Base-by-base conservation (phyloP, 2,797 vertebrate genomes). In the Fistularia commersonii region DNA sequence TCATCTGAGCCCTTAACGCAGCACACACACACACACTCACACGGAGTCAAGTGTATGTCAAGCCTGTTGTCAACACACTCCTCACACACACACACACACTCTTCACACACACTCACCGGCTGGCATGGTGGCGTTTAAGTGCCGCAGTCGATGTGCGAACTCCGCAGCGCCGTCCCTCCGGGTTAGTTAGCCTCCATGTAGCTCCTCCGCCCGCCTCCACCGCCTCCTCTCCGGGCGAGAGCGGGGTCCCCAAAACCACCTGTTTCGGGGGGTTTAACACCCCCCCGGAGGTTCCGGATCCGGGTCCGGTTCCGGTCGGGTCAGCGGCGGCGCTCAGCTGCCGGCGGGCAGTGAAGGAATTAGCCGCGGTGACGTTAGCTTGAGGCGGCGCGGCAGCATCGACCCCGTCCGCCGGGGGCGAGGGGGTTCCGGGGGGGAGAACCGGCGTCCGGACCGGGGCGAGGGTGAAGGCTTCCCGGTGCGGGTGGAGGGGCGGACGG, bases 181-280 rank as follows among this genome's bases (percentile, higher is more conserved):
- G 37, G 52, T 73, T 53, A 76, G 74, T 80, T 77, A 78, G 79
- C 79, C 77, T 76, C 73, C 77, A 81, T 78, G 67, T 68, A 83
- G 72, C 80, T 56, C 8, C 60, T 51, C 8, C 51, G n/a, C n/a
- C n/a, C 6, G 32, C 54, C 38, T 40, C 38, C 38, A n/a, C 38
- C 9, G 38, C 8, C 38, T 10, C 38, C 38, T 40, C 9, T 40
- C 38, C 12, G 38, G 9, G 9, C 38, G 38, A 9, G 38, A 40
- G 38, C 10, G 5, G 38, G 5, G 9, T 10, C 5, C 12, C 5
- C 10, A 5, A 40, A 40, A 40, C 38, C 38, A 40, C 5, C 38
- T 3, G 38, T 40, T 40, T 5, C 10, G 10, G 12, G 12, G 38
- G n/a, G n/a, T n/a, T 40, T 3, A 40, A 40, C 38, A 40, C 38